Percentiles rank a stretch among this genome's conserved stretches.
These are phyloP conservation scores for Mellivora capensis DNA, from an alignment of 2,113 vertebrate species.

Conservation along the genomic window DNA sequence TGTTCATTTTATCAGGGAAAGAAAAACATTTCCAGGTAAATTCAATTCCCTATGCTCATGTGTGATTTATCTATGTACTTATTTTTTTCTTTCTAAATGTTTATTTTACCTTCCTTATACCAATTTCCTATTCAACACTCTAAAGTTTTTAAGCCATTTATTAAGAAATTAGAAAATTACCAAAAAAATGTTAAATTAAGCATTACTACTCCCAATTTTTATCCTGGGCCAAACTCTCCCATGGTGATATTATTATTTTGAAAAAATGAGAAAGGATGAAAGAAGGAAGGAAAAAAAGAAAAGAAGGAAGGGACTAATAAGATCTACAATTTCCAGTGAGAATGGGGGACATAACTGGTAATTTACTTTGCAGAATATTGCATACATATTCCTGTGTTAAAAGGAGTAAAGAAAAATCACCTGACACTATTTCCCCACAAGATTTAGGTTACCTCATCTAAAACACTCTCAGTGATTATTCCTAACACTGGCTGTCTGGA, in stretches of 20 bases:
- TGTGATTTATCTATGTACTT: background rate
- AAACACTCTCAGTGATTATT: background rate
- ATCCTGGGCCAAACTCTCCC: background rate
- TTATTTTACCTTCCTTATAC: background rate
- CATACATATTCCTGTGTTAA: background rate
- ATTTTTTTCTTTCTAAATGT: background rate
- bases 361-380: background rate
- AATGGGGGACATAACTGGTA: background rate
- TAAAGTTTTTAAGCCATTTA: background rate
- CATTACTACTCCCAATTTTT: background rate
- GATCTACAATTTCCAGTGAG: background rate
- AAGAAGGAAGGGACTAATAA: background rate
- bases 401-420: background rate
- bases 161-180: background rate
- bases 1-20: background rate
- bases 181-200: background rate
- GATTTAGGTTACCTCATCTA: background rate
- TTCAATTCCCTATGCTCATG: background rate
- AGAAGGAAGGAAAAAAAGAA: background rate
- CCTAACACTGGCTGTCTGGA: background rate
- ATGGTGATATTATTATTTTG: background rate
- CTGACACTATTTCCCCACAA: background rate
- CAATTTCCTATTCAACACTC: background rate
- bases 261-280: background rate
- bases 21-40: background rate